A percentile compares a stretch with the other conserved stretches of the same genome.
Evolutionary conservation across 2,797 vertebrate genomes (phyloP).

Genomic region (Anomalospiza imberbis): DNA sequence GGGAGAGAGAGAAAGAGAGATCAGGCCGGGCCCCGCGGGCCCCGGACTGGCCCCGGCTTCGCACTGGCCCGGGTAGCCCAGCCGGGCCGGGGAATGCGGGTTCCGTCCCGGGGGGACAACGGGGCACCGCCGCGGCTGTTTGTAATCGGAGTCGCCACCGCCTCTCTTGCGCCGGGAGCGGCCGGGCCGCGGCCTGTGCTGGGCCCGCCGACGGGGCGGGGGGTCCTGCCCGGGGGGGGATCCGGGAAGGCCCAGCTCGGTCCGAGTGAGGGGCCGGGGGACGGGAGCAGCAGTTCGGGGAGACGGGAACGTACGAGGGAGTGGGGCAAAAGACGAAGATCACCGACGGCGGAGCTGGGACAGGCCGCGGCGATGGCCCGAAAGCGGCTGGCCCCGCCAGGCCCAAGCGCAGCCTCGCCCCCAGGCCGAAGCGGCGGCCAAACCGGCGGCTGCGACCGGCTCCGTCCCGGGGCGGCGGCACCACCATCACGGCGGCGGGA

Average conservation of each 20-base stretch:
- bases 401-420: not conserved
- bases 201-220: not conserved
- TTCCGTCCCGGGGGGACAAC: not conserved
- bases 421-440: not conserved
- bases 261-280: not conserved
- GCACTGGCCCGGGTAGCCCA: not conserved
- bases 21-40: not conserved
- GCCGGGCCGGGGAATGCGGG: not conserved
- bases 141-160: not conserved
- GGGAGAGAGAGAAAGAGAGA: not conserved
- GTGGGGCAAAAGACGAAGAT: not conserved
- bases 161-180: not conserved
- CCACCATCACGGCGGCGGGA: not conserved
- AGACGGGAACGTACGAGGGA: not conserved
- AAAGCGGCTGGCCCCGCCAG: not conserved
- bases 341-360: not conserved
- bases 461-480: not conserved
- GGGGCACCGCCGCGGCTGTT: not conserved
- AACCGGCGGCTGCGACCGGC: not conserved
- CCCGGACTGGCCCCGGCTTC: not conserved
- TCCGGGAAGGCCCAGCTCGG: not conserved
- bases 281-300: not conserved
- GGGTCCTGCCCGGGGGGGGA: not conserved
- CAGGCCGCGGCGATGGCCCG: not conserved
- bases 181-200: not conserved